phyloP scores from a whole-genome alignment of 2,888 invertebrate genomes.

The Phortica magna region DNA sequence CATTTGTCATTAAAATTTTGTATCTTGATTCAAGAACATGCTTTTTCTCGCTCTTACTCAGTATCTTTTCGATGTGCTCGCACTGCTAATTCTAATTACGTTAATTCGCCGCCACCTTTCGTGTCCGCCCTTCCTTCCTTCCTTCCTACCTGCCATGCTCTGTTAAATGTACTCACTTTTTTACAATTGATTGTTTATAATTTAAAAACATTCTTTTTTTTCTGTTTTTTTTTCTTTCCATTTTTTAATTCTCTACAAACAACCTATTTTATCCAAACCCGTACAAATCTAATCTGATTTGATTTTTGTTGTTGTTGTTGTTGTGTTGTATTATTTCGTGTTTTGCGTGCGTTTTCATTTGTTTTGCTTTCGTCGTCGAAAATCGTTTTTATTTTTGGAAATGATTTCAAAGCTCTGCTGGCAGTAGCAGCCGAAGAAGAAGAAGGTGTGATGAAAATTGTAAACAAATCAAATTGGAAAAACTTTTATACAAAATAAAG shows the following conservation, averaged over 20 bases:
- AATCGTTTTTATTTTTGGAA: not conserved
- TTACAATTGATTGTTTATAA: not conserved
- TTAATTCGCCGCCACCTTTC: not conserved
- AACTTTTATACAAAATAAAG: not conserved
- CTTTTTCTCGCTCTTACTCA: too few species aligned
- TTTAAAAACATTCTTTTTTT: not conserved
- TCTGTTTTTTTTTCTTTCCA: too few species aligned
- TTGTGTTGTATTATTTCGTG: too few species aligned
- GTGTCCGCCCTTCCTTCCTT: not conserved
- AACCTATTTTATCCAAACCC: too few species aligned
- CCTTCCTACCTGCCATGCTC: too few species aligned
- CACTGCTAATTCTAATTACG: too few species aligned
- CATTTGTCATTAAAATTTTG: too few species aligned
- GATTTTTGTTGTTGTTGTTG: too few species aligned
- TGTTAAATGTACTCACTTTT: not conserved
- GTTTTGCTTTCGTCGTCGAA: not conserved
- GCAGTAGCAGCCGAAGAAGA: not conserved
- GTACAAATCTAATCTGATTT: too few species aligned
- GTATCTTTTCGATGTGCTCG: too few species aligned
- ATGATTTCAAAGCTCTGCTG: not conserved
- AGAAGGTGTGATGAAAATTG: not conserved
- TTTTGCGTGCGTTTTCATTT: not conserved
- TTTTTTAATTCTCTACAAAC: too few species aligned
- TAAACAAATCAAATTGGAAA: not conserved
- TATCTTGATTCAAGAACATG: too few species aligned